Base-by-base conservation (phyloP, 1,140 invertebrate genomes). In the Bathynomus jamesi region DNA sequence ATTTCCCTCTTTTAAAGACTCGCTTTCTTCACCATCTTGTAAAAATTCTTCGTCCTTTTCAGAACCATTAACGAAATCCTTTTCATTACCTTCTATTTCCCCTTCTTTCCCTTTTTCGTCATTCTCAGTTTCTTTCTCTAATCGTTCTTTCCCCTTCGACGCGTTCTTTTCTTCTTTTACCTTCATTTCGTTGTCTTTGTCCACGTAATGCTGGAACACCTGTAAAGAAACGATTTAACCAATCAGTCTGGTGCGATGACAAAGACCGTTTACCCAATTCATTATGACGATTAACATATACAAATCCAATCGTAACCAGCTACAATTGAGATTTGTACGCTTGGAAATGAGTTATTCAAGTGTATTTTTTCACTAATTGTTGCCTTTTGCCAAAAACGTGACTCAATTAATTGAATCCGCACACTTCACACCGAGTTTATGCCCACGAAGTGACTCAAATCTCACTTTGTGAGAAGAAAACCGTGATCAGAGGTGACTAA, bases 121-220 rank as follows among this genome's bases (percentile, higher is more conserved):
- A n/a, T n/a, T n/a, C n/a, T n/a, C n/a, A n/a, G n/a, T n/a, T n/a
- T n/a, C n/a, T n/a, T n/a, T n/a, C n/a, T n/a, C n/a, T n/a, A n/a
- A n/a, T n/a, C n/a, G n/a, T n/a, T n/a, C n/a, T n/a, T n/a, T n/a
- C n/a, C n/a, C n/a, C n/a, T 32, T 65, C 40, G 13, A 32, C 21
- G 27, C 40, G 29, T 4, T n/a, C 64, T 17, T 65, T 65, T 29
- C 28, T 65, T 10, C 40, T 32, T 31, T 28, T 4, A 13, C 8
- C 4, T 65, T 65, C 64, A 31, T 32, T 65, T 8, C 21, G 64
- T n/a, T 65, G 24, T 76, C 74, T 46, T 76, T 76, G 31, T 76
- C 74, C 28, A 76, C 70, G 67, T 28, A 76, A 21, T 72, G 61
- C 61, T 76, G 74, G 67, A 76, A 76, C 17, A 76, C 53, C 74